Evolutionary conservation across 2,888 invertebrate genomes (phyloP), one percentile per base, ranked within the genome.

Genomic region (Teleiodes luculella): DNA sequence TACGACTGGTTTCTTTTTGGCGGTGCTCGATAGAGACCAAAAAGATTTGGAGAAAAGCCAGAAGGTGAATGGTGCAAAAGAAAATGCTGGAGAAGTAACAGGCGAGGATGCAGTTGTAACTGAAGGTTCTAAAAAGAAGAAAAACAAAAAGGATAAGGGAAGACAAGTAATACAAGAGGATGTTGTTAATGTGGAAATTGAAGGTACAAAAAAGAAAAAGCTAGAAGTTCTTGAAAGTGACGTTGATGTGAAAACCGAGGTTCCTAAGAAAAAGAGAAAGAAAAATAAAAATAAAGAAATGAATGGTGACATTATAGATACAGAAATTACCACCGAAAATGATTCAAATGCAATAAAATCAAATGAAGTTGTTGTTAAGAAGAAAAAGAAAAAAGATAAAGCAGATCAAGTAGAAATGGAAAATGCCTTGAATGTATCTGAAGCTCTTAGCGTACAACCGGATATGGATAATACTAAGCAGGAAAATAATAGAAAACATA

Each of bases 1-100:
- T 4, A 97, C 97, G 0, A 97, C 95, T 77, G 99, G 99, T 1
- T 98, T 99, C 83, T 99, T 99, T 83, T 92, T 99, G 33, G 98
- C 98, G 1, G 92, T 98, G 50, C 94, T 99, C 67, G 95, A 96
- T 77, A 90, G 92, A 72, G 79, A 91, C 59, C 73, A 76, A 53
- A 89, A 88, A 58, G 89, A 89, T 55, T 56, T 76, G 39, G 78
- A 78, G 10, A 84, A 76, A 57, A 54, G 51, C 48, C 51, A 55
- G 14, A 50, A 47, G 54, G 49, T 36, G 53, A 67, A 37, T 30
- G 37, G 20, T 20, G 51, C 57, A 47, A 52, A 61, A 57, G 18
- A 61, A 60, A 54, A 46, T 16, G 2, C 43, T 45, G 14, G 50
- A 57, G 20, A 30, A 35, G 35, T n/a, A n/a, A 1, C 4, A n/a